Evolutionary conservation across 2,113 vertebrate species (phyloP), one percentile per base, ranked within the genome.

Genomic region (Felis chaus): DNA sequence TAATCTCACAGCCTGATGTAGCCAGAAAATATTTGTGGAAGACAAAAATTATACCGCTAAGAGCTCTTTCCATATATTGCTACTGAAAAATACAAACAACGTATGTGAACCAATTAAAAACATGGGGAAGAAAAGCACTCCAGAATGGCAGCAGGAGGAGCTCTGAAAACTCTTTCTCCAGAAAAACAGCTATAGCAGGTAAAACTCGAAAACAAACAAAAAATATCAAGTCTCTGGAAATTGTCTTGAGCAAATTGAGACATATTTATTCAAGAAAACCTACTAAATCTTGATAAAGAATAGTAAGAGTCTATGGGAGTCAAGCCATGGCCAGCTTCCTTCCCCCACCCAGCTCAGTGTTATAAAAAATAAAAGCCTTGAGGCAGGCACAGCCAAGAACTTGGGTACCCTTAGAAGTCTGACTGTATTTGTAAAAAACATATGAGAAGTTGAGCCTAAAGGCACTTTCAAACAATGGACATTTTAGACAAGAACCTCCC

Each of bases 21-120:
- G 73, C 48, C 82, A 96, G 78, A 97, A 95, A 91, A 80, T 55
- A 6, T 89, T 94, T 95, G 33, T 55, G 55, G 84, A 73, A 84
- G 69, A 65, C 15, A 73, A 63, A 97, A 93, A 83, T 76, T 86
- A 76, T 65, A 87, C 55, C 53, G 45, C 25, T 89, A 95, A 97
- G 63, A 80, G 0, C 15, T 3, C 29, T 87, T 68, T 81, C 45
- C 19, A 41, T 76, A 57, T 69, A 97, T 89, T 53, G 82, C 19
- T 25, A 27, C 29, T 29, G 39, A 36, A 73, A 73, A 23, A 93
- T 53, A 82, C 19, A 84, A 96, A 74, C 69, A 93, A 86, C 8
- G 69, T 89, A 45, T 78, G 61, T 41, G 23, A 73, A 73, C 50
- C 45, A 66, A 16, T 66, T 66, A 5, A 68, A 89, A 76, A 81